A percentile compares a stretch with the other conserved stretches of the same genome.
phyloP scores from a whole-genome alignment of 2,888 invertebrate genomes.

The Thera britannica region DNA sequence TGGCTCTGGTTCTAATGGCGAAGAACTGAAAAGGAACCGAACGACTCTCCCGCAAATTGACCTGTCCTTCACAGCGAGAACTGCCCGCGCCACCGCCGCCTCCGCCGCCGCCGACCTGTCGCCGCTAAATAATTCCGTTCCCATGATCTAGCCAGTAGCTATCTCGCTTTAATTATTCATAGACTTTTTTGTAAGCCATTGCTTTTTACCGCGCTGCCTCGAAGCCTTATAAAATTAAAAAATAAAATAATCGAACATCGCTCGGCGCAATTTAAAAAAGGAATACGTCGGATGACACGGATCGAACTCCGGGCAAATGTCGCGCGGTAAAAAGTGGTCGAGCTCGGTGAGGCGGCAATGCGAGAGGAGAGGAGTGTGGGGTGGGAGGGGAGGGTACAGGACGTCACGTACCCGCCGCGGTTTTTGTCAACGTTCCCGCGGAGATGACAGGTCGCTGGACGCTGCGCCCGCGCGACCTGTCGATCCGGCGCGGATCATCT shows the following conservation, averaged over 20 bases:
- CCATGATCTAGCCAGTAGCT: constrained; percentile 84
- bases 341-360: constrained; percentile 49
- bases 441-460: constrained; percentile 84
- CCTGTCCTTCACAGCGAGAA: constrained; percentile 76
- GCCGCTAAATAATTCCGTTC: constrained; percentile 81
- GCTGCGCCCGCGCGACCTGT: constrained; percentile 71
- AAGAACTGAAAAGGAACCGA: constrained; percentile 65
- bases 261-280: constrained; percentile 82
- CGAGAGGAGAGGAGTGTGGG: constrained; percentile 38
- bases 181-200: constrained; percentile 80
- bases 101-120: constrained; percentile 81
- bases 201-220: constrained; percentile 79
- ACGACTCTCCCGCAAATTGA: constrained; percentile 78
- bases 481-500: constrained; percentile 59
- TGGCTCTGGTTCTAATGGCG: constrained; percentile 56
- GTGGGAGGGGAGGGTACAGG: constrained; percentile 60
- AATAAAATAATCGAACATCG: constrained; percentile 76
- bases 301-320: constrained; percentile 85
- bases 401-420: constrained; percentile 84
- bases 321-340: constrained; percentile 84
- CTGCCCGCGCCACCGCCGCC: constrained; percentile 58
- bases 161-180: constrained; percentile 85
- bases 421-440: constrained; percentile 85
- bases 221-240: constrained; percentile 82
- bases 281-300: constrained; percentile 85